Evolutionary conservation across 2,797 vertebrate genomes (phyloP), one percentile per base, ranked within the genome.

Genomic region (Adelosebastes latens): DNA sequence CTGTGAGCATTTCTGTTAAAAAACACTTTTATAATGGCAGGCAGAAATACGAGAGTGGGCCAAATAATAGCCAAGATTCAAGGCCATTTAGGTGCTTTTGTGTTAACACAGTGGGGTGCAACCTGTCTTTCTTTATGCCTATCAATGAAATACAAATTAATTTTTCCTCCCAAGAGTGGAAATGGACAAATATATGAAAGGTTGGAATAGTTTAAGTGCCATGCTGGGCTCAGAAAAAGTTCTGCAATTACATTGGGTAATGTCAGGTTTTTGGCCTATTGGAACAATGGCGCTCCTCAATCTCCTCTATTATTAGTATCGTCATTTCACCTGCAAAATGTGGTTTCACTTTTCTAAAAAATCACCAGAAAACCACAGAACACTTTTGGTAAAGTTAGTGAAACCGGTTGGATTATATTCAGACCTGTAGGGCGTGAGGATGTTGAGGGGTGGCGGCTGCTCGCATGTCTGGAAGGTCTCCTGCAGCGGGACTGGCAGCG

Each of bases 371-470:
- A 72, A 20, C 11, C 3, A 8, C 42, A 22, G 11, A 58, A 2
- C 1, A 6, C 27, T 10, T 77, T 42, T 20, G 0, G 10, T 27
- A 8, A 59, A 29, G 42, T 14, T 2, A 12, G n/a, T 7, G 16
- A 11, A 36, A 52, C 3, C 4, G n/a, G 4, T 4, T 25, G 25
- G 39, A 78, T 46, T 20, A 46, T 46, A 46, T 25, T 91, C 96
- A 93, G 76, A 99, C 98, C 98, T 99, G 95, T 99, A 99, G 31
- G 98, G 96, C 4, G 97, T 95, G 91, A 99, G 97, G 93, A 99
- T 99, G 91, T 99, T 98, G 83, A 99, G 97, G 6, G 98, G 98
- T 2, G 98, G 98, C 13, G 98, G 98, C 86, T 98, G 96, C 82
- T 99, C 98, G 91, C 98, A 99, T 72, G 97, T 95, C 82, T 98